Base-by-base conservation (phyloP, 2,888 invertebrate species). In the Brachypterus glaber region DNA sequence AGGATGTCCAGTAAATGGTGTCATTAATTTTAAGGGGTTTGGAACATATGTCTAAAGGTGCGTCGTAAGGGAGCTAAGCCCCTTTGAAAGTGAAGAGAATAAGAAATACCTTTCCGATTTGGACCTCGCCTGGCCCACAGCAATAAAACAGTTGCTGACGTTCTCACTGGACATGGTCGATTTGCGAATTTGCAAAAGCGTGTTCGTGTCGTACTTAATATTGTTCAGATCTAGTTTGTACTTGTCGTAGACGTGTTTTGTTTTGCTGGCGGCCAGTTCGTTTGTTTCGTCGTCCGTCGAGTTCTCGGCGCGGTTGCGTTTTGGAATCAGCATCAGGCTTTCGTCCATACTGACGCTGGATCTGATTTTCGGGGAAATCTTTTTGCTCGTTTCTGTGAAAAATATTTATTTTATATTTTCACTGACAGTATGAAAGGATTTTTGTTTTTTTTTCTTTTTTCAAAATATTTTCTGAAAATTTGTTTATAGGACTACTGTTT, bases 221-320 rank as follows among this genome's bases (percentile, higher is more conserved):
- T 52, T 39, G 42, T 56, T 60, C 14, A 53, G 33, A 32, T 58
- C 58, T 5, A 47, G 49, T 41, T 69, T 57, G 66, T 73, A 47
- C 36, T 56, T 55, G 39, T 61, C 48, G 35, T 57, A 51, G 27
- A 50, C 45, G 44, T 39, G 47, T 37, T 52, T 51, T 30, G 48
- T 51, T 4, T 9, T 53, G 48, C 59, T 59, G 9, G 54, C 54
- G 17, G 58, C 60, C 48, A 57, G 46, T 46, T 63, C 62, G 40
- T 60, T 63, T 1, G 59, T 61, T 43, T 63, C 63, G 29, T 65
- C 63, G 30, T 66, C 65, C 9, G 62, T 64, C 2, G 62, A 61
- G 30, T 48, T 47, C 15, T 51, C 41, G 29, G 53, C 53, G 4
- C 36, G 41, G 37, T 48, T 49, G 4, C 40, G 45, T 35, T 47